Percentiles rank a stretch among this genome's conserved stretches.
Conservation (phyloP, 1,140 invertebrate species). For the Polypedilum vanderplanki region DNA sequence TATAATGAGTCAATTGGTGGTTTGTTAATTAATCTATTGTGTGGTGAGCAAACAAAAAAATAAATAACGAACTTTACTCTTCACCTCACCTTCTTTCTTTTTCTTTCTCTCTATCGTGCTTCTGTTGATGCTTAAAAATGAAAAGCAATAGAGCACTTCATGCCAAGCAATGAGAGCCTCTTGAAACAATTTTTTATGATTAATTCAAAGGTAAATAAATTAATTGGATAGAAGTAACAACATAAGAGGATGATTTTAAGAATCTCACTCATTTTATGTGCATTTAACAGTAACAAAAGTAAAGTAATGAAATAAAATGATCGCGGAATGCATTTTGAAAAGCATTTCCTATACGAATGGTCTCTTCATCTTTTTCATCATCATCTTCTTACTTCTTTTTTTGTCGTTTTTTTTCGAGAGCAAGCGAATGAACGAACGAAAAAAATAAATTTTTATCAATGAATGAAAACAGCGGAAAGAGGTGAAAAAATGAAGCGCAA, state of each 20-base stretch:
- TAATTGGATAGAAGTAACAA: background rate
- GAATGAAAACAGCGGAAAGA: background rate
- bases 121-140: background rate
- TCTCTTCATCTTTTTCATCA: no score
- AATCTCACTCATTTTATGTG: background rate
- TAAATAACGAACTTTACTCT: background rate
- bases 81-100: background rate
- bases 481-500: background rate
- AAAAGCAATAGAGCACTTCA: conserved; percentile 11
- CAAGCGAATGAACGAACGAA: no score
- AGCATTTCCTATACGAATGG: no score
- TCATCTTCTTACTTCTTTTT: no score
- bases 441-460: conserved; percentile 9
- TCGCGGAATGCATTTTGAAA: background rate
- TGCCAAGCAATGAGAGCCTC: conserved; percentile 3
- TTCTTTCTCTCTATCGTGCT: no score
- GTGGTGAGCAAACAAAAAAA: conserved; percentile 15
- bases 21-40: conserved; percentile 28
- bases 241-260: background rate
- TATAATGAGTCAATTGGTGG: conserved; percentile 27
- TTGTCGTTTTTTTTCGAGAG: no score
- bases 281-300: background rate
- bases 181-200: conserved; percentile 20
- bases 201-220: conserved; percentile 14
- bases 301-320: background rate